phyloP scores from a whole-genome alignment of 1,140 invertebrate species.

The Procambarus virginalis region DNA sequence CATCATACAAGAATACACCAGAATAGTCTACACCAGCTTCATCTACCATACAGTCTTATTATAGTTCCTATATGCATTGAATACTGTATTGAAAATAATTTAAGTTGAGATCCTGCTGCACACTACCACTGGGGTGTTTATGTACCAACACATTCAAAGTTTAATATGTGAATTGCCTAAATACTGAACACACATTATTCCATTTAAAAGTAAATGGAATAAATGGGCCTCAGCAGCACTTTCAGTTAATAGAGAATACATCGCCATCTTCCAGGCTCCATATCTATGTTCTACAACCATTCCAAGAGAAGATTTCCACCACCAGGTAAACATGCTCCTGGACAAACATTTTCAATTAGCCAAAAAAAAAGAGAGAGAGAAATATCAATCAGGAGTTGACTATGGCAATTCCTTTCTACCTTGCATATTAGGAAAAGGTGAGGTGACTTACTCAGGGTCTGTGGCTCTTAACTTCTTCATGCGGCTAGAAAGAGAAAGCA shows the following conservation, averaged over 20 bases:
- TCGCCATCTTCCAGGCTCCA: neutral
- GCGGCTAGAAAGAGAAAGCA: constrained; percentile 54
- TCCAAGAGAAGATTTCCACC: constrained; percentile 2
- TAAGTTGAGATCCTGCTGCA: too few relatives aligned
- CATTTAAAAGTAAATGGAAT: neutral
- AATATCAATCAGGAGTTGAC: neutral
- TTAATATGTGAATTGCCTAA: neutral
- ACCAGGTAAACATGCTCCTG: neutral
- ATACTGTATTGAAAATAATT: too few relatives aligned
- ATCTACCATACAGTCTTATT: too few relatives aligned
- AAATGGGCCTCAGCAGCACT: neutral
- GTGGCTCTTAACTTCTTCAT: constrained; percentile 17
- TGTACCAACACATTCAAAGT: too few relatives aligned
- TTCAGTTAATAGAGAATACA: neutral
- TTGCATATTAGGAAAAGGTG: neutral
- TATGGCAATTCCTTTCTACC: constrained; percentile 1
- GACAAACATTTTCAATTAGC: neutral
- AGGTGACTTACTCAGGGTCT: constrained; percentile 47
- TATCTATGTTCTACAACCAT: neutral
- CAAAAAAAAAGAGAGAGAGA: neutral
- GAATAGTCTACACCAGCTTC: too few relatives aligned
- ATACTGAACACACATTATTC: neutral
- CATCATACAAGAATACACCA: too few relatives aligned
- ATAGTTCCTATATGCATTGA: too few relatives aligned
- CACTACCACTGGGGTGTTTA: too few relatives aligned